phyloP scores from a whole-genome alignment of 2,888 invertebrate genomes.

The Machimus rusticus region DNA sequence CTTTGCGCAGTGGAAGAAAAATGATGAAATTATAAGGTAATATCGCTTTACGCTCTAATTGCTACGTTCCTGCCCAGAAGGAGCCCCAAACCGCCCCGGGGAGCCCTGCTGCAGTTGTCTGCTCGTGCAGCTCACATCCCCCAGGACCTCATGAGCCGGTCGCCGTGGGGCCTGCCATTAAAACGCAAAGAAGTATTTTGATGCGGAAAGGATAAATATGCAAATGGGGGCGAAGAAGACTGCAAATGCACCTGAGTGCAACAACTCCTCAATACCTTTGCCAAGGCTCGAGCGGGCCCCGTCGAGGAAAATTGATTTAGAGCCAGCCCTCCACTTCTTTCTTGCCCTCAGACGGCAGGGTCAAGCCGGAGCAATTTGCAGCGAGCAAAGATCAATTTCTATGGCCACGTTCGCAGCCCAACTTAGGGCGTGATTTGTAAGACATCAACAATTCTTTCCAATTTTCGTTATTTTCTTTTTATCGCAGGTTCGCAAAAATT shows the following conservation, averaged over 20 bases:
- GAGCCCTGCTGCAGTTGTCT: neutral
- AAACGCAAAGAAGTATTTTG: neutral
- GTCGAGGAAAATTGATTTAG: neutral
- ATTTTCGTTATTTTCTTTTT: neutral
- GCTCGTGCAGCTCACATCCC: neutral
- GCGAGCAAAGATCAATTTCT: neutral
- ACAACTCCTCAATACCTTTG: neutral
- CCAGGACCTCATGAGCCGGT: neutral
- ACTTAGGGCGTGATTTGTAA: neutral
- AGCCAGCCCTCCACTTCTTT: neutral
- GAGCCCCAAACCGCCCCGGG: neutral
- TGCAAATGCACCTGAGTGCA: neutral
- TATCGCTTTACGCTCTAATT: neutral
- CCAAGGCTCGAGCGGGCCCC: neutral
- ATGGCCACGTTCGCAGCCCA: neutral
- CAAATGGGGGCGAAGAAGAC: neutral
- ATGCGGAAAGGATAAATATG: neutral
- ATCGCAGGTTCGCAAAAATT: neutral
- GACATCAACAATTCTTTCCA: neutral
- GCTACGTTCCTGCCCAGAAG: neutral
- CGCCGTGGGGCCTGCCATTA: neutral
- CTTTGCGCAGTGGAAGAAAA: neutral
- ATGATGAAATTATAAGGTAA: neutral
- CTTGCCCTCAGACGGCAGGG: neutral
- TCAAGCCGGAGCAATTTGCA: neutral